phyloP scores from a whole-genome alignment of 2,888 invertebrate species.

The Junonia oenone region DNA sequence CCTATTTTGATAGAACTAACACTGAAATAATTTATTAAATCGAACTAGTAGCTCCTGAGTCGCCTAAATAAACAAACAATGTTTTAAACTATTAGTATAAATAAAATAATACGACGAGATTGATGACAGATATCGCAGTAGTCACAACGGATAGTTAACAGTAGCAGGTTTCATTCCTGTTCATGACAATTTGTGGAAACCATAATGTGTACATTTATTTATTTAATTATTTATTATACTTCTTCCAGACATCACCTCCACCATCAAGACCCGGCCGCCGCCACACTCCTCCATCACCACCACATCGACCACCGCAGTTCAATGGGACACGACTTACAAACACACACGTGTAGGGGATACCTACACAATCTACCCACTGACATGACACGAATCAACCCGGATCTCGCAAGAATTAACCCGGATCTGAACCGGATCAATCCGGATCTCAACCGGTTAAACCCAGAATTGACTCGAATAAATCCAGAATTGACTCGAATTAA shows the following conservation, averaged over 20 bases:
- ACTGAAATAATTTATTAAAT: too few species aligned
- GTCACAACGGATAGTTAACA: too few species aligned
- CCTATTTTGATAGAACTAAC: too few species aligned
- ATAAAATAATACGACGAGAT: too few species aligned
- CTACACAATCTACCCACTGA: conserved; percentile 27
- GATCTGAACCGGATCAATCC: conserved; percentile 39
- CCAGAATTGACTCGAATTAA: conserved; percentile 39
- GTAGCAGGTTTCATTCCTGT: too few species aligned
- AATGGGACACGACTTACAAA: conserved; percentile 39
- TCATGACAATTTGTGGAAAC: too few species aligned
- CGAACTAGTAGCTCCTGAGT: too few species aligned
- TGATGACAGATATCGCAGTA: too few species aligned
- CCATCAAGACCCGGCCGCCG: conserved; percentile 65
- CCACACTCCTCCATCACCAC: conserved; percentile 66
- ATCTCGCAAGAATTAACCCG: conserved; percentile 38
- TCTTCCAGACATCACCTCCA: conserved; percentile 60
- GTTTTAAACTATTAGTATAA: too few species aligned
- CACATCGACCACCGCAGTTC: conserved; percentile 60
- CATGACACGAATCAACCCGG: conserved; percentile 32
- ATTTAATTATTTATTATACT: too few species aligned
- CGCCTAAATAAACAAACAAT: too few species aligned
- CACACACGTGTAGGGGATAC: conserved; percentile 56
- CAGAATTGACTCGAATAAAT: conserved; percentile 38
- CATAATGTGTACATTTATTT: too few species aligned
- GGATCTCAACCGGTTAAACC: conserved; percentile 36